A percentile compares a stretch with the other conserved stretches of the same genome.
Evolutionary conservation across 2,113 vertebrate genomes (phyloP).

Genomic region (Oriolus oriolus): DNA sequence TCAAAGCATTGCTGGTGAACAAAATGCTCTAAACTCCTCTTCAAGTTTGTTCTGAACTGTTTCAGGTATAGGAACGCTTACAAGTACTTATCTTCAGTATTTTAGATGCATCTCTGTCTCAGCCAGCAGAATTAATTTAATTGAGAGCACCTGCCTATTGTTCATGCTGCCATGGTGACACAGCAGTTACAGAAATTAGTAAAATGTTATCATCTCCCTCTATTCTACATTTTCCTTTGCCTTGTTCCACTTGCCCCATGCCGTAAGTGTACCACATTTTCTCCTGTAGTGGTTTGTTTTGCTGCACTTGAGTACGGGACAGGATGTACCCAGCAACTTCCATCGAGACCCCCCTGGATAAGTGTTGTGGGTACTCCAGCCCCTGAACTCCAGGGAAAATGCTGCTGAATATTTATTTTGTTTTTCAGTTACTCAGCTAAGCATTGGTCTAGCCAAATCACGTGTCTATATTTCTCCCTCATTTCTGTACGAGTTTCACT

Average conservation of each 20-base stretch:
- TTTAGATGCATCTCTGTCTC: not conserved
- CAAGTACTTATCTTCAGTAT: not conserved
- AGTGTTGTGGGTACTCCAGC: not conserved
- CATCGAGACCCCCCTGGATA: rapidly evolving
- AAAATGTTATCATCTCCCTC: not conserved
- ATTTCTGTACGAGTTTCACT: not conserved
- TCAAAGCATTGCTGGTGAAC: not conserved
- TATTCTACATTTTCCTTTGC: not conserved
- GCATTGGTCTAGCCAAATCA: not conserved
- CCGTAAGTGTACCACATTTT: not conserved
- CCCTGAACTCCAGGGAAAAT: not conserved
- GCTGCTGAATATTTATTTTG: not conserved
- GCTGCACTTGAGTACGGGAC: not conserved
- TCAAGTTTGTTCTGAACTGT: not conserved
- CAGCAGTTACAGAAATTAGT: not conserved
- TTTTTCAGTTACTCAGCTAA: not conserved
- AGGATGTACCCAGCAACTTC: not conserved
- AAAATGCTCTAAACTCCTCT: not conserved
- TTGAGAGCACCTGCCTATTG: not conserved
- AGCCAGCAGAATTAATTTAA: not conserved
- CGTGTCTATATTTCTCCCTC: not conserved
- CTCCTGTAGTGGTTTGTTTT: not conserved
- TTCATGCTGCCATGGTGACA: not conserved
- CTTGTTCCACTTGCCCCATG: not conserved
- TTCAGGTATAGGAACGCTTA: not conserved